These are phyloP conservation scores for Anarsia innoxiella DNA, from an alignment of 2,888 invertebrate species.

Conservation along the genomic window DNA sequence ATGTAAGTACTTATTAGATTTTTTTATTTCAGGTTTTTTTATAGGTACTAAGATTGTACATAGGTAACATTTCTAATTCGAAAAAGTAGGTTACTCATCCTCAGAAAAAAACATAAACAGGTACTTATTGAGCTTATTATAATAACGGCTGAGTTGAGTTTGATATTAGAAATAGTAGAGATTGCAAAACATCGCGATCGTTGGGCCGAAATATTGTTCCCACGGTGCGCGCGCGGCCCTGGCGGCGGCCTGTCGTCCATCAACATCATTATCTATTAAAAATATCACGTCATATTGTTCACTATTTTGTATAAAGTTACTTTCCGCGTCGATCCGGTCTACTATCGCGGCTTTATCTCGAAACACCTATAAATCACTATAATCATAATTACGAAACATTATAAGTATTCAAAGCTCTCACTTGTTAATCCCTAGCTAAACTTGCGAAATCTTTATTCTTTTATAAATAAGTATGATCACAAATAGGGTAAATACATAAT, in stretches of 20 bases:
- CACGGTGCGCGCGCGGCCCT: conserved; percentile 54
- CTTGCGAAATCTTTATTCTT: conserved; percentile 28
- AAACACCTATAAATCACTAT: conserved; percentile 63
- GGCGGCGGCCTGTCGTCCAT: conserved; percentile 59
- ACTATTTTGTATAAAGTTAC: conserved; percentile 68
- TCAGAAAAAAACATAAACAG: too few relatives aligned
- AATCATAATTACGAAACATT: conserved; percentile 56
- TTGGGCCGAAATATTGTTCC: conserved; percentile 65
- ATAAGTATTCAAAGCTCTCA: too few relatives aligned
- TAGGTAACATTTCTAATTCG: too few relatives aligned
- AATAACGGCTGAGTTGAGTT: conserved; percentile 36
- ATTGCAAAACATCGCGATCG: conserved; percentile 61
- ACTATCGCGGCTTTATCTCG: conserved; percentile 58
- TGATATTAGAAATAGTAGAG: conserved; percentile 44
- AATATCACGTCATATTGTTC: conserved; percentile 74
- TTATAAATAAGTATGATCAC: too few relatives aligned
- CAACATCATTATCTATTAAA: conserved; percentile 74
- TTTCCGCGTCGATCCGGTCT: conserved; percentile 45
- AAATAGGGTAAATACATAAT: too few relatives aligned
- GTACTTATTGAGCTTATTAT: conserved; percentile 25
- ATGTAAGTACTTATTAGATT: too few relatives aligned
- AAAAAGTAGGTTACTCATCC: too few relatives aligned
- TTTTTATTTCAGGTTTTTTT: too few relatives aligned
- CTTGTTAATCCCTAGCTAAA: conserved; percentile 28
- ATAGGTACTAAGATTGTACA: too few relatives aligned